Conservation (phyloP, 2,888 invertebrate species). For the Cryptophagus acutangulus region DNA sequence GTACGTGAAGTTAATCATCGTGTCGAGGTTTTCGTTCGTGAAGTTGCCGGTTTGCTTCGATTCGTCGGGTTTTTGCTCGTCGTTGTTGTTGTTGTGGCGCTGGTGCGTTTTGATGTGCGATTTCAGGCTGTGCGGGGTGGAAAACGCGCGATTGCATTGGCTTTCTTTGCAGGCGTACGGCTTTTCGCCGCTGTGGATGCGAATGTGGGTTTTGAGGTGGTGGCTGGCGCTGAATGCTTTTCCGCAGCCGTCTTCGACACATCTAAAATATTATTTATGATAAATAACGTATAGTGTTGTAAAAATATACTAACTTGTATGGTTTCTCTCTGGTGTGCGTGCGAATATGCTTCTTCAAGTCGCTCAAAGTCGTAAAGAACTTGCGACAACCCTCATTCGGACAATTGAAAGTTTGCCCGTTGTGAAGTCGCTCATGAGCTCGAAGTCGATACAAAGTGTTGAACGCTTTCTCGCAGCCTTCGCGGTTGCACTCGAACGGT, state of each 20-base stretch:
- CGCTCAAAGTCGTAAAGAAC: conserved; percentile 90
- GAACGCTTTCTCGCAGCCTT: conserved; percentile 86
- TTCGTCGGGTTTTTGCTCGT: not conserved
- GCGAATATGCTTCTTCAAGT: conserved; percentile 88
- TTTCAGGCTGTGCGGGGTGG: conserved; percentile 78
- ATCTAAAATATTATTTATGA: conserved; percentile 51
- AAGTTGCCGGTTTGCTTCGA: not conserved
- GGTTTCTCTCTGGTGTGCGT: conserved; percentile 90
- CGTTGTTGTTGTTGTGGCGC: conserved; percentile 11
- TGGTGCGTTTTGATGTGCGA: conserved; percentile 74
- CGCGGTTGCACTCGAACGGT: conserved; percentile 81
- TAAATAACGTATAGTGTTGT: not conserved
- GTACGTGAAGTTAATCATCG: not conserved
- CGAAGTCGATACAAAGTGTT: conserved; percentile 89
- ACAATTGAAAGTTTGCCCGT: conserved; percentile 93
- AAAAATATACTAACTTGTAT: conserved; percentile 61
- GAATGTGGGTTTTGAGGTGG: conserved; percentile 84
- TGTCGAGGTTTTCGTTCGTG: not conserved
- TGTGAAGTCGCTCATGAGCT: conserved; percentile 89
- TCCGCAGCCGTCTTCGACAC: conserved; percentile 76
- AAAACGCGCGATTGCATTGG: conserved; percentile 71
- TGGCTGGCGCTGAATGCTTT: conserved; percentile 93
- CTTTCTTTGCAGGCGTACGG: conserved; percentile 69
- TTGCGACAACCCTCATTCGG: conserved; percentile 76
- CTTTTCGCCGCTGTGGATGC: conserved; percentile 73